These are phyloP conservation scores for Otolemur crassicaudatus DNA, from an alignment of 2,797 vertebrate species.

Conservation along the genomic window DNA sequence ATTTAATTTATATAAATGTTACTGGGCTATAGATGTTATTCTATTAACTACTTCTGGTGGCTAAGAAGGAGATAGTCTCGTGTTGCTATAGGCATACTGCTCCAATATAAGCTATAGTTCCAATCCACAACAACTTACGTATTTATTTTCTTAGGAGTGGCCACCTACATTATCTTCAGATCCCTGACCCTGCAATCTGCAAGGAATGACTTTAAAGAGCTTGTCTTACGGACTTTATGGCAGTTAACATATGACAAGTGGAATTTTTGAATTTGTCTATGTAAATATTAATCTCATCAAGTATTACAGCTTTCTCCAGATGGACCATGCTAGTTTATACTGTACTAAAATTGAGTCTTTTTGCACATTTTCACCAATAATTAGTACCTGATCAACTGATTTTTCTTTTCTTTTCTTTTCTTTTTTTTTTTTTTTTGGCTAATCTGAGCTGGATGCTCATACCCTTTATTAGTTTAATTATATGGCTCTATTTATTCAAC, in stretches of 20 bases:
- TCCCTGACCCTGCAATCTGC: not conserved
- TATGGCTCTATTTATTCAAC: not conserved
- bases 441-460: not conserved
- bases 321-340: not conserved
- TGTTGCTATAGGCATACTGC: too few species aligned
- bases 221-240: not conserved
- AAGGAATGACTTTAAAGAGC: not conserved
- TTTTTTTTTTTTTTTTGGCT: not conserved
- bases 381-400: not conserved
- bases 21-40: not conserved
- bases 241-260: not conserved
- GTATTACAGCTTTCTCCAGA: not conserved
- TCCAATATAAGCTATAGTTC: not conserved
- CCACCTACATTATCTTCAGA: not conserved
- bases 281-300: not conserved
- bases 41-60: not conserved
- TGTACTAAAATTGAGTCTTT: not conserved
- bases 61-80: not conserved
- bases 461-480: not conserved
- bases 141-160: not conserved
- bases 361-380: constrained; percentile 21
- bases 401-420: too few species aligned
- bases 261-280: not conserved
- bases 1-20: not conserved
- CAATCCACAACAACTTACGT: not conserved